phyloP scores from a whole-genome alignment of 64 coral and sea anemone genomes.

The Trachythela sp. region DNA sequence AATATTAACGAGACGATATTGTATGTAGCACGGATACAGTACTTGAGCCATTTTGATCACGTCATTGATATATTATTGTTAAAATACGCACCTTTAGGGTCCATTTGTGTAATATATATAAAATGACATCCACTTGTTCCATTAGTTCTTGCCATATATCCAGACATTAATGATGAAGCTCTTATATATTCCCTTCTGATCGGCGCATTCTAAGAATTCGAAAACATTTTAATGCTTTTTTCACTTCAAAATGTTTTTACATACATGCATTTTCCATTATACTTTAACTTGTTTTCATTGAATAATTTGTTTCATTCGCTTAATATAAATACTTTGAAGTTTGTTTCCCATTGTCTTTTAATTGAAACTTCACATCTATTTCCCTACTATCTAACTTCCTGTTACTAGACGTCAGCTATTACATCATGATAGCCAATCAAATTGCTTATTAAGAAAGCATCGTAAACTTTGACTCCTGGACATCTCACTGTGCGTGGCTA shows the following conservation, averaged over 20 bases:
- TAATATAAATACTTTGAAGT: no score
- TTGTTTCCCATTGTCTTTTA: no score
- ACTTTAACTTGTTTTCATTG: no score
- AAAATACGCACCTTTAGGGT: slow-evolving; percentile 75
- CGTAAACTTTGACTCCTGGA: neutral
- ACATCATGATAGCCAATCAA: neutral
- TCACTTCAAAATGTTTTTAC: neutral
- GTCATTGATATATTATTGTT: neutral
- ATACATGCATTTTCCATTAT: neutral
- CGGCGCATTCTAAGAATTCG: slow-evolving; percentile 58
- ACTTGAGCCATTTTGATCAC: neutral
- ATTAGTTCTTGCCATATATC: slow-evolving; percentile 71
- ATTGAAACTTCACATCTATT: no score
- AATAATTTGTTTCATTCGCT: no score
- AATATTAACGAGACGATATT: no score
- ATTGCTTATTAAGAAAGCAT: neutral
- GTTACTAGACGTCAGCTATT: no score
- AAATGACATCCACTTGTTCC: slow-evolving; percentile 60
- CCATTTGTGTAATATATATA: slow-evolving; percentile 90
- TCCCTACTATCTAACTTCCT: no score
- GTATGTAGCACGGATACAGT: no score
- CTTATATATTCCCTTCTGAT: slow-evolving; percentile 81
- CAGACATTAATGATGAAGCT: slow-evolving; percentile 81
- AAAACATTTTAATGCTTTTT: neutral
- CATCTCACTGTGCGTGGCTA: no score